Base-by-base conservation (phyloP, 2,113 vertebrate species). In the Columbina picui region DNA sequence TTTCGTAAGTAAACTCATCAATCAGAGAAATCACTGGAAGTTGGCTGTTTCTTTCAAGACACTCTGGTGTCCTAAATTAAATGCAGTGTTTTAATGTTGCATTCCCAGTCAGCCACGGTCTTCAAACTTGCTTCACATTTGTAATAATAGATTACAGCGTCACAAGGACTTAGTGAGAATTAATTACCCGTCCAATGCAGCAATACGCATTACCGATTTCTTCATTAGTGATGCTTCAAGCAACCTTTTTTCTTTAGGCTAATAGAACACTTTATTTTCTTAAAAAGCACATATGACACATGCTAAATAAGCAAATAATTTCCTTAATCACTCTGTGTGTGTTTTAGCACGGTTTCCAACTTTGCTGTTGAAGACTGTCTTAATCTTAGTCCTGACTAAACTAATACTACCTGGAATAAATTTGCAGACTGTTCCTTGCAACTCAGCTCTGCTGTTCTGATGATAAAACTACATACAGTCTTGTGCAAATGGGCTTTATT, bases 51-150 rank as follows among this genome's bases (percentile, higher is more conserved):
- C 69, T 90, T 57, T 50, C 53, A 69, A 69, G 53, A 57, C 23
- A 39, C 14, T 55, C 32, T 39, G 57, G 8, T 2, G 14, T 68
- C 71, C 59, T 50, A 52, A 78, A 83, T 20, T 32, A 70, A 69
- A 29, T 5, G 6, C 34, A 45, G 26, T 15, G 29, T 25, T 85
- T 69, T 27, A 56, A 84, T 47, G 34, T 6, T 45, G 63, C 15
- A 56, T 23, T 81, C 79, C 41, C 29, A 77, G 38, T 74, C 71
- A 74, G 61, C 27, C 36, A 70, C 12, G 36, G 32, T 38, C 84
- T 86, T 85, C 84, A 67, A 61, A 74, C 85, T 85, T 91, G 55
- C 39, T 91, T 93, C 82, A 91, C 80, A 41, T 59, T 90, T 63
- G 77, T 59, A 87, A 87, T 80, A 87, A 84, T 85, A 88, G 32